Base-by-base conservation (phyloP, 2,113 vertebrate genomes). In the Glaucidium brasilianum region DNA sequence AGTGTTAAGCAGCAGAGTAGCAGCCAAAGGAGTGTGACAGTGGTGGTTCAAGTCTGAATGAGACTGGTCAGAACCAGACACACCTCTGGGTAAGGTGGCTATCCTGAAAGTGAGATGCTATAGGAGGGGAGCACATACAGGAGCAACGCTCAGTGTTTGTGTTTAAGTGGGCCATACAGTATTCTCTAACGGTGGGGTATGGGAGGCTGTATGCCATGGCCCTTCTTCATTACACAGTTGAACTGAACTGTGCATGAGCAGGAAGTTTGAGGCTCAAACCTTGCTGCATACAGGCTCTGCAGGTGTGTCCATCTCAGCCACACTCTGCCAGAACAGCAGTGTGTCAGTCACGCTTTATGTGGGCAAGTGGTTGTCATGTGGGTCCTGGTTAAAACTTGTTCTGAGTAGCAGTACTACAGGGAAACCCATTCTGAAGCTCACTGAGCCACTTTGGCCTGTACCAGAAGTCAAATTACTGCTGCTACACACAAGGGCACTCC, bases 401-500 rank as follows among this genome's bases (percentile, higher is more conserved):
- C 45, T 60, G 35, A 73, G 53, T 6, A 88, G 34, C 59, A 81
- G 64, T 47, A 30, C 47, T 16, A 32, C 18, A 43, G 53, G 19
- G 37, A 77, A 88, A 58, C 7, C 21, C 8, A 3, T 59, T 68
- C 32, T 53, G 25, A 62, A n/a, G 53, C 34, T 55, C 21, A 16
- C 2, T 21, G 17, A 50, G 37, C 35, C 26, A 8, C 43, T 88
- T 37, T 15, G 37, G 75, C 23, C 4, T 49, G 23, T 53, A 21
- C 43, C 49, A 55, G 53, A 63, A 47, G 27, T 53, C 53, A 43
- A 88, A 64, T 15, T 21, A 5, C 53, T 59, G 32, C 68, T 62
- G 34, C 18, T 37, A 4, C 29, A 16, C 14, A 8, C 25, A 34
- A 14, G 11, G 5, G 11, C 0, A 0, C 6, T 22, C 22, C 26